Evolutionary conservation across 1,140 invertebrate genomes (phyloP).

Genomic region (Amphibalanus amphitrite): DNA sequence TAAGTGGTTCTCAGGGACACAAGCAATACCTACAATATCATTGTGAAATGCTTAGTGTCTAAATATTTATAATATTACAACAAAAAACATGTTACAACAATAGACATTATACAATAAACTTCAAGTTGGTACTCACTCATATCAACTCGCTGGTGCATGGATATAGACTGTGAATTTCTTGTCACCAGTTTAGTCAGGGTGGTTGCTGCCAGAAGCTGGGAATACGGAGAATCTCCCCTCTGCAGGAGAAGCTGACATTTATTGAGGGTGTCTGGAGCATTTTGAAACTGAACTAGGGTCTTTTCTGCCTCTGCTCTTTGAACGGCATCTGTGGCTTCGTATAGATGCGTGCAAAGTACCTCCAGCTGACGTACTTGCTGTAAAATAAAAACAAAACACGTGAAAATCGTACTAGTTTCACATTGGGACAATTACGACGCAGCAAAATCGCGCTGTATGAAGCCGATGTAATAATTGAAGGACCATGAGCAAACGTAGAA

Average conservation of each 20-base stretch:
- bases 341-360: slow-evolving; percentile 85
- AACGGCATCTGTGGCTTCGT: slow-evolving; percentile 73
- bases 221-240: slow-evolving; percentile 81
- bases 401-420: not conserved
- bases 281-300: slow-evolving; percentile 67
- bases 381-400: slow-evolving; percentile 6
- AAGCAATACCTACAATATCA: no score
- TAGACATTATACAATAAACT: no score
- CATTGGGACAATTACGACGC: not conserved
- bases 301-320: slow-evolving; percentile 81
- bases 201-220: slow-evolving; percentile 82
- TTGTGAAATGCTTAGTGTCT: no score
- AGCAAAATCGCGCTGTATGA: no score
- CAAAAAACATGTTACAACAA: no score
- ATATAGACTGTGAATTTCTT: slow-evolving; percentile 30
- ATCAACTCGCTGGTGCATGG: slow-evolving; percentile 30
- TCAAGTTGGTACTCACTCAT: slow-evolving; percentile 32
- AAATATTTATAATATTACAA: no score
- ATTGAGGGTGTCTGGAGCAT: slow-evolving; percentile 49
- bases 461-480: no score
- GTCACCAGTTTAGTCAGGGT: slow-evolving; percentile 83
- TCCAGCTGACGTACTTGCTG: slow-evolving; percentile 87
- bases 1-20: no score
- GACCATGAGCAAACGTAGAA: no score
- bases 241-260: slow-evolving; percentile 93